A percentile compares a stretch with the other conserved stretches of the same genome.
phyloP scores from a whole-genome alignment of 2,113 vertebrate species.

The Vulpes lagopus region DNA sequence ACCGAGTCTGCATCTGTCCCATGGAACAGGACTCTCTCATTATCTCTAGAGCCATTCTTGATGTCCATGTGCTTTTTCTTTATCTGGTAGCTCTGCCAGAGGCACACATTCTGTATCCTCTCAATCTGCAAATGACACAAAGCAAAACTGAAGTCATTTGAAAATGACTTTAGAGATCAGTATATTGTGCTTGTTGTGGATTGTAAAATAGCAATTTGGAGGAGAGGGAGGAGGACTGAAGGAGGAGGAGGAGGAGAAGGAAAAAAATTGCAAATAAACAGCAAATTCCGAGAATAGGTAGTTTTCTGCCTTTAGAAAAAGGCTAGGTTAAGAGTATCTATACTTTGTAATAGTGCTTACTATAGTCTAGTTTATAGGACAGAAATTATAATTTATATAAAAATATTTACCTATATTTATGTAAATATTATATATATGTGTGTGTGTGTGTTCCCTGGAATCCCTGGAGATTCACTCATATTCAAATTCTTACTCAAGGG shows the following conservation, averaged over 20 bases:
- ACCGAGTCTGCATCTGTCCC: constrained; percentile 85
- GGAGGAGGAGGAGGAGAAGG: background rate
- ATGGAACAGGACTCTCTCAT: constrained; percentile 91
- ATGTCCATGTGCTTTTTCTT: constrained; percentile 88
- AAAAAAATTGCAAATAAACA: background rate
- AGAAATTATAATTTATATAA: background rate
- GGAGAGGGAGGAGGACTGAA: background rate
- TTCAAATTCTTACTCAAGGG: background rate
- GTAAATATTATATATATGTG: too few relatives aligned
- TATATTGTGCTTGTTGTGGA: too few relatives aligned
- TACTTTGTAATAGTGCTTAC: background rate
- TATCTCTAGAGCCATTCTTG: constrained; percentile 88
- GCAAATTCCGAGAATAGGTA: background rate
- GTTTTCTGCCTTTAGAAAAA: background rate
- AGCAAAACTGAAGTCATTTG: background rate
- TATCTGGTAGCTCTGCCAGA: constrained; percentile 91
- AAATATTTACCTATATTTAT: background rate
- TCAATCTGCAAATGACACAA: constrained; percentile 88
- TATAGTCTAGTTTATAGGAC: constrained; percentile 2
- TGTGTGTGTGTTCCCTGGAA: background rate
- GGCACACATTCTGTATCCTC: constrained; percentile 88
- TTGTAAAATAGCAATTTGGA: background rate
- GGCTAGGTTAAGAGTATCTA: background rate
- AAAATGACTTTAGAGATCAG: background rate
- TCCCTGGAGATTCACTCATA: background rate